Evolutionary conservation across 2,113 vertebrate genomes (phyloP).

Genomic region (Prunella himalayana): DNA sequence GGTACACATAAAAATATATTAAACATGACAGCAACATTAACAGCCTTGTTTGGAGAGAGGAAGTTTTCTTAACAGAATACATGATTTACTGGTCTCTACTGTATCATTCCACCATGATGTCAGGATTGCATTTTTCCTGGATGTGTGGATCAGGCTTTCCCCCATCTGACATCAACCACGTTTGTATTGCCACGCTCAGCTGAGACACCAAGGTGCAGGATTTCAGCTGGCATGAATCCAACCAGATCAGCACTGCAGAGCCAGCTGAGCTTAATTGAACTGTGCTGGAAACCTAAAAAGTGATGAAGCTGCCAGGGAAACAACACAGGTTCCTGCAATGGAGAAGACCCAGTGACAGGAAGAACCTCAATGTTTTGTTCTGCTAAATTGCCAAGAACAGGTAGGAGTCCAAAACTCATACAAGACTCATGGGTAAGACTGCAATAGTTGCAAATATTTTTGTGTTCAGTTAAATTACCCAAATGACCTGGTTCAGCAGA

Average conservation of each 20-base stretch:
- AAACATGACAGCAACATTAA: conserved; percentile 41
- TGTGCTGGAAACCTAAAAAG: neutral
- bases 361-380: conserved; percentile 2
- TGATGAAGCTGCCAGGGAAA: neutral
- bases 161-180: neutral
- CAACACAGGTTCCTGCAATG: neutral
- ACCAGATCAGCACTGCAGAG: neutral
- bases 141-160: neutral
- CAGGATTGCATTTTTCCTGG: neutral
- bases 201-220: neutral
- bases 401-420: conserved; percentile 24
- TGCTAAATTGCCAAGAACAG: neutral
- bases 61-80: neutral
- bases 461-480: neutral
- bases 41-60: neutral
- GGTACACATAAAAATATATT: conserved; percentile 50
- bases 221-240: neutral
- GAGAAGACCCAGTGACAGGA: neutral
- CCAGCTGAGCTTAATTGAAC: neutral
- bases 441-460: neutral
- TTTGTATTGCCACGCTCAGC: neutral
- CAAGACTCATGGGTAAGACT: neutral
- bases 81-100: neutral
- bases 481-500: conserved; percentile 27
- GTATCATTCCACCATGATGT: neutral